Percentiles rank a stretch among this genome's conserved stretches.
Evolutionary conservation across 1,140 invertebrate genomes (phyloP).

Genomic region (Vollenhovia emeryi): DNA sequence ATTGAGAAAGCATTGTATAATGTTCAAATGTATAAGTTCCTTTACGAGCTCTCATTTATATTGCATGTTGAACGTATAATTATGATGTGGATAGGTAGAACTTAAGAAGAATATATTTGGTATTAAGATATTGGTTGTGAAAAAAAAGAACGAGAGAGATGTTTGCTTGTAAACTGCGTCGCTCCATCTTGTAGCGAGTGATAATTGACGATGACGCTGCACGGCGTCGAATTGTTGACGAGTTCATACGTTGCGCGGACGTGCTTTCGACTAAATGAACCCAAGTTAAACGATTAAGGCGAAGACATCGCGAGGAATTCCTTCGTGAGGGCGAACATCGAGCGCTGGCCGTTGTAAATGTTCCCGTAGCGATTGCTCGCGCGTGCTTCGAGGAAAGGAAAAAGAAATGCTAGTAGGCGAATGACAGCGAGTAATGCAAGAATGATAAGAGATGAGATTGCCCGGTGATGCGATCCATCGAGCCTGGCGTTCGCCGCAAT

Average conservation of each 20-base stretch:
- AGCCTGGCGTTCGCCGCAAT: not conserved
- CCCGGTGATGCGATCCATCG: not conserved
- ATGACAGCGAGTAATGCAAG: not conserved
- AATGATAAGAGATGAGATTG: not conserved
- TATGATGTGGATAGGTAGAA: constrained; percentile 35
- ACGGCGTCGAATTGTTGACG: constrained; percentile 52
- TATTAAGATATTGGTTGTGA: constrained; percentile 59
- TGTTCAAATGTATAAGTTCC: constrained; percentile 37
- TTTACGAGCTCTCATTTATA: constrained; percentile 51
- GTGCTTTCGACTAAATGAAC: constrained; percentile 39
- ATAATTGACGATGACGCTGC: constrained; percentile 22
- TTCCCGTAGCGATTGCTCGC: constrained; percentile 52
- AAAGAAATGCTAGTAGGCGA: not conserved
- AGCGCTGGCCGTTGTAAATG: constrained; percentile 68
- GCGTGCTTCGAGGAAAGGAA: not conserved
- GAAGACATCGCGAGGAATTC: constrained; percentile 38
- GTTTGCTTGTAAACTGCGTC: constrained; percentile 27
- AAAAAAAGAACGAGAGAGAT: not conserved
- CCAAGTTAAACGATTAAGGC: not conserved
- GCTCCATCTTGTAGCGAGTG: not conserved
- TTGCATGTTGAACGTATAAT: constrained; percentile 48
- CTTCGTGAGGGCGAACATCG: constrained; percentile 49
- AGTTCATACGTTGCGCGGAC: constrained; percentile 40
- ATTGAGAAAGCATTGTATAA: constrained; percentile 32
- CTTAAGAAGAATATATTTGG: constrained; percentile 43